Percentiles rank a stretch among this genome's conserved stretches.
These are phyloP conservation scores for Eledona agricola DNA, from an alignment of 2,888 invertebrate species.

Conservation along the genomic window DNA sequence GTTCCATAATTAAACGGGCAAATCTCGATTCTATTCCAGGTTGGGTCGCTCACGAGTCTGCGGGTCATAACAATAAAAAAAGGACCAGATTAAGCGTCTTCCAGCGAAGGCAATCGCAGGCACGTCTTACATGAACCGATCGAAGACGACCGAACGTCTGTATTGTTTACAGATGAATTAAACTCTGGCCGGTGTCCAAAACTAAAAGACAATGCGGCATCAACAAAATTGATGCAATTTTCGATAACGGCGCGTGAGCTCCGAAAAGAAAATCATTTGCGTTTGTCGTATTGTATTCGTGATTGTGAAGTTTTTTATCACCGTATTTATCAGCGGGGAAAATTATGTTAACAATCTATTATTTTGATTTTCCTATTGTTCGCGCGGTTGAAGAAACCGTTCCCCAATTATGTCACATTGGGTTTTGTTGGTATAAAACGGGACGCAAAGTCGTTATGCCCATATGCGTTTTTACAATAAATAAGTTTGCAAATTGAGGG, in stretches of 20 bases:
- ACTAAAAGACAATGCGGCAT: slow-evolving; percentile 25
- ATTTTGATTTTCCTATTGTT: slow-evolving; percentile 6
- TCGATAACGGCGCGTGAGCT: slow-evolving; percentile 16
- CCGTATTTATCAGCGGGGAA: slow-evolving; percentile 25
- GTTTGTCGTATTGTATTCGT: slow-evolving; percentile 13
- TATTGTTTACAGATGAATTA: slow-evolving; percentile 39
- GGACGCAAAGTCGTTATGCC: too few relatives aligned
- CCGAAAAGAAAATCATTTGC: slow-evolving; percentile 17
- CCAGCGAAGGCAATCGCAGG: slow-evolving; percentile 35
- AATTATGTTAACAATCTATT: slow-evolving; percentile 33
- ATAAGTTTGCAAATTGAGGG: too few relatives aligned
- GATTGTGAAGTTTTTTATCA: slow-evolving; percentile 34
- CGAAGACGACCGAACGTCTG: slow-evolving; percentile 27
- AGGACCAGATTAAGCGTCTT: slow-evolving; percentile 31
- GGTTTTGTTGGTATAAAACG: too few relatives aligned
- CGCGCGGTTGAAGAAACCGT: slow-evolving; percentile 1
- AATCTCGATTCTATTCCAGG: slow-evolving; percentile 26
- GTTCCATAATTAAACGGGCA: slow-evolving; percentile 25
- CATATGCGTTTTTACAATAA: too few relatives aligned
- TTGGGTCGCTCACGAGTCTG: slow-evolving; percentile 28
- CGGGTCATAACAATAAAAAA: slow-evolving; percentile 30
- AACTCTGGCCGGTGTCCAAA: slow-evolving; percentile 24
- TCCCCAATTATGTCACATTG: background rate
- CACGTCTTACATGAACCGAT: slow-evolving; percentile 38
- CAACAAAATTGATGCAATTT: slow-evolving; percentile 26